These are phyloP conservation scores for Microplitis deprimator DNA, from an alignment of 2,888 invertebrate genomes.

Conservation along the genomic window DNA sequence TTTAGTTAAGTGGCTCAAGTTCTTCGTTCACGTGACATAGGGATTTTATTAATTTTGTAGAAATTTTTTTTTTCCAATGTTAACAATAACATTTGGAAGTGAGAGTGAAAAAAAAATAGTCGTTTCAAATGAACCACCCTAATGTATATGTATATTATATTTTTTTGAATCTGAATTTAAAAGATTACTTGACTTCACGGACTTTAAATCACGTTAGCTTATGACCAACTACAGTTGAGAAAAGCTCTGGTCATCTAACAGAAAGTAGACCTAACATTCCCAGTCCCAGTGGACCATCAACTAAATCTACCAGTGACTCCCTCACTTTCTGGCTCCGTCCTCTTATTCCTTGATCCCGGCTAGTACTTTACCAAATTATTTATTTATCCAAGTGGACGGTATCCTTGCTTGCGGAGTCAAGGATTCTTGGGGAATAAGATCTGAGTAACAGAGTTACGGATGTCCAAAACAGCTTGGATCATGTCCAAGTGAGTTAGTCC, in stretches of 20 bases:
- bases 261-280: constrained; percentile 16
- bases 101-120: too few relatives aligned
- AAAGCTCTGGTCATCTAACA: constrained; percentile 24
- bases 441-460: constrained; percentile 9
- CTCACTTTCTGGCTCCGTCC: not conserved
- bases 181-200: too few relatives aligned
- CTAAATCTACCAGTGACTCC: constrained; percentile 7
- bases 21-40: too few relatives aligned
- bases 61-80: too few relatives aligned
- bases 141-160: too few relatives aligned
- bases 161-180: too few relatives aligned
- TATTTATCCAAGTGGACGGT: constrained; percentile 26
- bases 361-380: constrained; percentile 23
- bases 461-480: not conserved
- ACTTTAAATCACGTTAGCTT: constrained; percentile 16
- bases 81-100: too few relatives aligned
- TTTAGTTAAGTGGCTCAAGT: too few relatives aligned
- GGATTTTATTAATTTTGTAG: too few relatives aligned
- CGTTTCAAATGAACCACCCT: too few relatives aligned
- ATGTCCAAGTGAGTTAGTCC: constrained; percentile 31
- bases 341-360: not conserved
- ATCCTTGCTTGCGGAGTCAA: not conserved
- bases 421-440: constrained; percentile 12
- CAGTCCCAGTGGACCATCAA: constrained; percentile 30
- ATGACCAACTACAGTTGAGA: not conserved